These are phyloP conservation scores for Anomalospiza imberbis DNA, from an alignment of 2,797 vertebrate genomes.

Conservation along the genomic window DNA sequence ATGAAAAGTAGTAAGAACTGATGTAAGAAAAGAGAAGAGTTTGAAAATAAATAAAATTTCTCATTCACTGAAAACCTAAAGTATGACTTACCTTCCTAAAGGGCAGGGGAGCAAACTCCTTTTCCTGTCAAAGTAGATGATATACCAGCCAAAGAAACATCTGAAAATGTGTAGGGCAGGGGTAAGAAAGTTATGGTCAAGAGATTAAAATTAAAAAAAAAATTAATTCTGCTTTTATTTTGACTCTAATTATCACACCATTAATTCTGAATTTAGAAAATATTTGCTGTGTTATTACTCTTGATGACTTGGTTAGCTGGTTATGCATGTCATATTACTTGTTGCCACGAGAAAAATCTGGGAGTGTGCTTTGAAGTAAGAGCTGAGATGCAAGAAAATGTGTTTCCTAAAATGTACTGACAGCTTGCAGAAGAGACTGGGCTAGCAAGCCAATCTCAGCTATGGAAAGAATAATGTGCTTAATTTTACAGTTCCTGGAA, in stretches of 20 bases:
- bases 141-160: not conserved
- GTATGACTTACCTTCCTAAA: not conserved
- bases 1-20: not conserved
- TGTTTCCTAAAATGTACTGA: not conserved
- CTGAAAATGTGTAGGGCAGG: not conserved
- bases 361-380: not conserved
- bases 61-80: not conserved
- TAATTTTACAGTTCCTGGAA: not conserved
- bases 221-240: not conserved
- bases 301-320: not conserved
- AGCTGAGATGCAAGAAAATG: not conserved
- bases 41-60: not conserved
- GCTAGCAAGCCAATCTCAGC: not conserved
- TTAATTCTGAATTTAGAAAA: not conserved
- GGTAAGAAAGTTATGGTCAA: not conserved
- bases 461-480: not conserved
- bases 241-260: not conserved
- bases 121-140: not conserved
- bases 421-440: not conserved
- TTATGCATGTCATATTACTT: not conserved
- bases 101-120: not conserved
- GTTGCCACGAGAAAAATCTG: not conserved
- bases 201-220: not conserved
- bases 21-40: not conserved
- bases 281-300: not conserved